Conservation (phyloP, 2,797 vertebrate species). For the Trachops cirrhosus region DNA sequence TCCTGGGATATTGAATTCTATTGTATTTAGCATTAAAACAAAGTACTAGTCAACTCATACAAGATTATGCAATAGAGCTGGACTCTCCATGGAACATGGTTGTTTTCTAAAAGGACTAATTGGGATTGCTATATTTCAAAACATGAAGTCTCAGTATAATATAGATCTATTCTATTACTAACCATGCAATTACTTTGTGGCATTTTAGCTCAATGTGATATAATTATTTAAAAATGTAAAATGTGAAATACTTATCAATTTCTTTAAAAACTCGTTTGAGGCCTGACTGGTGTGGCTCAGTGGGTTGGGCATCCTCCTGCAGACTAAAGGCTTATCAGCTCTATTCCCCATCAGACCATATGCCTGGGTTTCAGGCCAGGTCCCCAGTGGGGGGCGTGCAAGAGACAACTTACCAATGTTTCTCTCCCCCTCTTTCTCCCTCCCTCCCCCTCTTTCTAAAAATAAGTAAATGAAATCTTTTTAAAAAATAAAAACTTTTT, state of each 20-base stretch:
- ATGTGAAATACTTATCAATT: not conserved
- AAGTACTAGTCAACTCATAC: not conserved
- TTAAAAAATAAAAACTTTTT: not conserved
- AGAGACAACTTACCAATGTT: not conserved
- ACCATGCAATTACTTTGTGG: slow-evolving; percentile 1
- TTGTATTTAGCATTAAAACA: not conserved
- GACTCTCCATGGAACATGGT: not conserved
- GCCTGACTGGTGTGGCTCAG: not conserved
- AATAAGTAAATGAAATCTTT: not conserved
- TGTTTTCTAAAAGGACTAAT: not conserved
- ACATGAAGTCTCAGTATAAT: slow-evolving; percentile 27
- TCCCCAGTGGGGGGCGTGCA: not conserved
- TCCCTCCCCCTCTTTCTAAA: not conserved
- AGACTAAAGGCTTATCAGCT: not conserved
- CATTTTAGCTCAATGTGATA: not conserved
- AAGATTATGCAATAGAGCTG: not conserved
- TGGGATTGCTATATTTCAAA: not conserved
- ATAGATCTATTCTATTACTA: slow-evolving; percentile 26
- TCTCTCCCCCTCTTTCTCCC: not conserved
- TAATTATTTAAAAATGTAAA: not conserved
- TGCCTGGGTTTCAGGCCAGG: not conserved
- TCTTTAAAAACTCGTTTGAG: not conserved
- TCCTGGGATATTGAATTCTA: not conserved
- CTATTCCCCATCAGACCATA: not conserved
- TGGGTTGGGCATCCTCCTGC: not conserved